Evolutionary conservation across 1,140 invertebrate species (phyloP), one percentile per base, ranked within the genome.

Genomic region (Tetraneura akinire): DNA sequence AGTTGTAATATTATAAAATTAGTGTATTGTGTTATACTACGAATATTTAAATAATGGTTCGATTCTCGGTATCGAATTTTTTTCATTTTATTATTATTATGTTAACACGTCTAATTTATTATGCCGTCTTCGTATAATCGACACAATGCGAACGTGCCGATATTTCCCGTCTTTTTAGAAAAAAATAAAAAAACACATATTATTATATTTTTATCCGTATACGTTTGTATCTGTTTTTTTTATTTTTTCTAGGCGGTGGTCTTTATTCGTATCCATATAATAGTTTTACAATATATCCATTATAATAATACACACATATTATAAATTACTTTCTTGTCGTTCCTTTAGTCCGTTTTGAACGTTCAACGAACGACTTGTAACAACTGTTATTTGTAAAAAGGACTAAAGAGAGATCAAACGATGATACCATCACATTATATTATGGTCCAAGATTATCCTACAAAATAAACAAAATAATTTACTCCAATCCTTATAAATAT

Each of bases 61-160:
- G 26, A 32, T 32, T 13, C 45, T 14, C 45, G 45, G 45, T 47
- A 47, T 47, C 32, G 2, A 16, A 0, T 32, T 62, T 13, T 37
- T 62, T 62, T 62, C 8, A 29, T 9, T 9, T 18, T 32, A 21
- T 64, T 42, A 37, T 37, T 37, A 37, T 37, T 18, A 32, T n/a
- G 29, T 62, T n/a, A 62, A 62, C 29, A 64, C 16, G n/a, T 37
- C 11, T 13, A 16, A 37, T 37, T 64, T 64, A 37, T 64, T 64
- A 64, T 64, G 62, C 62, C 32, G 18, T 13, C 29, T 64, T 37
- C 62, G 62, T 64, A 21, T 64, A 42, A 64, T 64, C 62, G 18
- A 42, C 62, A 64, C 62, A 64, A 64, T 64, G 62, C 32, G 37
- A 6, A 64, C 62, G 62, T 64, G 62, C 62, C 62, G 62, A 64